phyloP scores from a whole-genome alignment of 2,113 vertebrate genomes.

The Cisticola juncidis region DNA sequence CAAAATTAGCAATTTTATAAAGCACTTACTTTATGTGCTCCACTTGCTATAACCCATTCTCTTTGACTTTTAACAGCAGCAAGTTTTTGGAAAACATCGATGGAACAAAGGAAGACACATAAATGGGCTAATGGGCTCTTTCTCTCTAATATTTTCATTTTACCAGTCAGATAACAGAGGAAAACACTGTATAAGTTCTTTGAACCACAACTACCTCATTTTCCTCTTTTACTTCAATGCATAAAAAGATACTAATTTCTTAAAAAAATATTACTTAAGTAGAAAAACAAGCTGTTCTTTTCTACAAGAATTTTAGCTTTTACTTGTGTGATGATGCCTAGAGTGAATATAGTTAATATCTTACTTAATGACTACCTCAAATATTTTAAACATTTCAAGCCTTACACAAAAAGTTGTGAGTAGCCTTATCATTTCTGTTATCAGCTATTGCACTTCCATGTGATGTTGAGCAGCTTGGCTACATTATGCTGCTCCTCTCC shows the following conservation, averaged over 20 bases:
- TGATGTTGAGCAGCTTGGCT: conserved; percentile 86
- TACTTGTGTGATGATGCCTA: not conserved
- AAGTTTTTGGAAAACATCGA: conserved; percentile 90
- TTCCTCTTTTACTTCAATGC: not conserved
- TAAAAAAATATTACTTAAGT: not conserved
- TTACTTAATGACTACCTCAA: not conserved
- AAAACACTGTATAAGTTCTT: not conserved
- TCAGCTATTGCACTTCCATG: conserved; percentile 72
- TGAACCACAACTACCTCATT: not conserved
- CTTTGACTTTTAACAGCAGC: conserved; percentile 79
- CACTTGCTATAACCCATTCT: conserved; percentile 77
- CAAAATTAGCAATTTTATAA: not conserved
- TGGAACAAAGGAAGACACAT: not conserved
- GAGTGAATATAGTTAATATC: not conserved
- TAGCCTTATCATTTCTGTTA: not conserved
- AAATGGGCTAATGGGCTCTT: not conserved
- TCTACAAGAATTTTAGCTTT: not conserved
- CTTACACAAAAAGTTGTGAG: not conserved
- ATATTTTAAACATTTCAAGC: not conserved
- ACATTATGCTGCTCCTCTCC: conserved; percentile 74
- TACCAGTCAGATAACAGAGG: not conserved
- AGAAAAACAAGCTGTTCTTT: not conserved
- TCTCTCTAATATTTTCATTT: not conserved
- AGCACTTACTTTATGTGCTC: conserved; percentile 80
- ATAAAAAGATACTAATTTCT: not conserved